Conservation (phyloP, 2,113 vertebrate genomes). For the Emberiza fucata region DNA sequence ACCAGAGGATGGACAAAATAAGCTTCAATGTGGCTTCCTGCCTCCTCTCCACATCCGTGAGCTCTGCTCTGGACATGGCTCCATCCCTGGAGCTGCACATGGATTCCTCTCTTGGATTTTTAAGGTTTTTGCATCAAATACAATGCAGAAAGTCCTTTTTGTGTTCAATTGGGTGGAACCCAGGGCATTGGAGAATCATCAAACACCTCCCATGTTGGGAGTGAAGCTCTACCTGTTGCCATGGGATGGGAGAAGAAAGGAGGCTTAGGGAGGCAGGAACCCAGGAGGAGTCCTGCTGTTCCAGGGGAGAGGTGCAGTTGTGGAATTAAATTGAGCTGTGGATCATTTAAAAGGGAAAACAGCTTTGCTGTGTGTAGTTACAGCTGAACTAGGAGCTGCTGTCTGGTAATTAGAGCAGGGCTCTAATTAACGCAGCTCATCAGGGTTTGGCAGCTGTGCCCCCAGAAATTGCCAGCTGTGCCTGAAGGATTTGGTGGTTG, state of each 20-base stretch:
- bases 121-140: background rate
- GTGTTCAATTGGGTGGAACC: background rate
- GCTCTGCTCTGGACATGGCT: fast-evolving
- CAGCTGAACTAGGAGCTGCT: constrained; percentile 41
- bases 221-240: background rate
- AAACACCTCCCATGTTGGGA: fast-evolving
- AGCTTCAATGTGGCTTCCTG: fast-evolving
- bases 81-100: background rate
- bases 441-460: constrained; percentile 60
- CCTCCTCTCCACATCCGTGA: background rate
- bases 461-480: constrained; percentile 51
- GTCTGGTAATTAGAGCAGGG: constrained; percentile 36
- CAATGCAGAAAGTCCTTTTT: background rate
- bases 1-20: background rate
- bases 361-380: constrained; percentile 62
- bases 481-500: background rate
- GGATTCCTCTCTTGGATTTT: background rate
- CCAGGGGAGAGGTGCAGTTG: background rate
- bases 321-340: constrained; percentile 20
- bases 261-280: background rate
- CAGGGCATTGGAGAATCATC: background rate
- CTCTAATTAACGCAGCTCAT: constrained; percentile 55
- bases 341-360: constrained; percentile 56
- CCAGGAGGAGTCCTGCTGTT: background rate
- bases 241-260: background rate